Percentiles rank a stretch among this genome's conserved stretches.
Evolutionary conservation across 2,797 vertebrate genomes (phyloP).

Genomic region (Anniella stebbinsi): DNA sequence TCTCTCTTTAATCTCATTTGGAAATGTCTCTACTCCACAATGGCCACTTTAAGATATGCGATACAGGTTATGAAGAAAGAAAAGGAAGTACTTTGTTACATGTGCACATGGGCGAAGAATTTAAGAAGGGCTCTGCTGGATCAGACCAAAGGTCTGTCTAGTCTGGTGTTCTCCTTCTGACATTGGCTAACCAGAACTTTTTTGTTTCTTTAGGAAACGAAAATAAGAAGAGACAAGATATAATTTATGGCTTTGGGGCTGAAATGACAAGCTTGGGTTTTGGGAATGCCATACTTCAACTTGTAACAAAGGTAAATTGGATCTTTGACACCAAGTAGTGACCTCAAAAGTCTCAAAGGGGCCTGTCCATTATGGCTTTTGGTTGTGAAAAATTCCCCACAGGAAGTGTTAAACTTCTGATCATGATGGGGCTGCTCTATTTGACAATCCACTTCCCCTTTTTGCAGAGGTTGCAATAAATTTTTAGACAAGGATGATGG

Average conservation of each 20-base stretch:
- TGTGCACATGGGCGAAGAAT: not conserved
- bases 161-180: not conserved
- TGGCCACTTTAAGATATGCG: too few relatives aligned
- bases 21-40: too few relatives aligned
- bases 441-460: not conserved
- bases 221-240: not conserved
- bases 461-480: slow-evolving; percentile 23
- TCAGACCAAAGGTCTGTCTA: not conserved
- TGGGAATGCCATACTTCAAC: not conserved
- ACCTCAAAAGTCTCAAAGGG: not conserved
- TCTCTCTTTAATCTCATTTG: too few relatives aligned
- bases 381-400: slow-evolving; percentile 14
- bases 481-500: slow-evolving; percentile 17
- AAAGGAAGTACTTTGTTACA: not conserved
- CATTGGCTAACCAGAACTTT: not conserved
- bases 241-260: not conserved
- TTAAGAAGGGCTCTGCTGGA: not conserved
- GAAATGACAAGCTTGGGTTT: not conserved
- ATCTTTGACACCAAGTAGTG: slow-evolving; percentile 13
- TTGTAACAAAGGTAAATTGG: slow-evolving; percentile 24
- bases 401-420: not conserved
- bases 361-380: slow-evolving; percentile 4
- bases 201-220: slow-evolving; percentile 4
- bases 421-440: not conserved
- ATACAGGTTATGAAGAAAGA: too few relatives aligned